Percentiles rank a stretch among this genome's conserved stretches.
phyloP scores from a whole-genome alignment of 2,797 vertebrate genomes.

The Mionectes olivaceus region DNA sequence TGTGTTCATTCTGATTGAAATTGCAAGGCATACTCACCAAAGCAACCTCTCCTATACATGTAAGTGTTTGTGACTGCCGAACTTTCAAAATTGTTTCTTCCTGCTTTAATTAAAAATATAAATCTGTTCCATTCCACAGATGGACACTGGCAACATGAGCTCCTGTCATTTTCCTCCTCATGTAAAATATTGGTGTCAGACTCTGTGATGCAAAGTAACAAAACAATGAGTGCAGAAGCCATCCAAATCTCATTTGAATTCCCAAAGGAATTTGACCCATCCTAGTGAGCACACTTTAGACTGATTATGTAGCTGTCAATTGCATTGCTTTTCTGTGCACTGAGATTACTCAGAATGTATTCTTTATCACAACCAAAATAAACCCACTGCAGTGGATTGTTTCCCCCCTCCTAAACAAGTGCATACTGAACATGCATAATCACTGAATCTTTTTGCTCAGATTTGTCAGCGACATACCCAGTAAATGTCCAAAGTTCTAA shows the following conservation, averaged over 20 bases:
- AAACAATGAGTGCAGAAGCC: slow-evolving; percentile 13
- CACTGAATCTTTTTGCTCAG: neutral
- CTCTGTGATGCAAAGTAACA: slow-evolving; percentile 22
- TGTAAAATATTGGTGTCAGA: slow-evolving; percentile 7
- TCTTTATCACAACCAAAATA: slow-evolving; percentile 36
- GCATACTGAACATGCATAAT: slow-evolving; percentile 6
- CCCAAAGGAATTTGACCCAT: slow-evolving; percentile 28
- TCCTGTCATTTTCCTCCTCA: neutral
- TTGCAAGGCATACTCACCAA: neutral
- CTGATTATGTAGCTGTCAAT: slow-evolving; percentile 53
- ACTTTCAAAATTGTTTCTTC: neutral
- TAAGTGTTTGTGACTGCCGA: neutral
- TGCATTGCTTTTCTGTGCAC: neutral
- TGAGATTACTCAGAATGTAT: slow-evolving; percentile 1
- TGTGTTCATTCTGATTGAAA: neutral
- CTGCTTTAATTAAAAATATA: slow-evolving; percentile 18
- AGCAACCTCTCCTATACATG: neutral
- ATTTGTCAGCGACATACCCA: neutral
- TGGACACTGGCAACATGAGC: neutral
- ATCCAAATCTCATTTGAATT: slow-evolving; percentile 53
- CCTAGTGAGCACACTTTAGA: slow-evolving; percentile 16
- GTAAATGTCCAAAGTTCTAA: neutral
- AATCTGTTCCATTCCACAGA: neutral
- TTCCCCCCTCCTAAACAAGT: neutral
- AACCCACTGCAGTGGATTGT: neutral